Conservation (phyloP, 2,888 invertebrate genomes). For the Lottia scabra region DNA sequence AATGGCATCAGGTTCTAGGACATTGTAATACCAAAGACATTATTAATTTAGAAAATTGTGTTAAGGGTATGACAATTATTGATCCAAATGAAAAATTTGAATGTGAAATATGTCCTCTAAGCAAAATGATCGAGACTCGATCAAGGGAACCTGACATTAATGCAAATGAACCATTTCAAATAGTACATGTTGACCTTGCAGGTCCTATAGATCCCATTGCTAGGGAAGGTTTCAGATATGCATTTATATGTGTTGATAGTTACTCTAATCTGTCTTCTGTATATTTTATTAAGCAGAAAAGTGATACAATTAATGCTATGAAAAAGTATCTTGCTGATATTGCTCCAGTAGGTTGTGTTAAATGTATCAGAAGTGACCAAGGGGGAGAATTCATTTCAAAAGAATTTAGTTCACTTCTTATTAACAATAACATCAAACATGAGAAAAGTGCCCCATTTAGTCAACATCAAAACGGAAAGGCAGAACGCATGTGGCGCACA, state of each 20-base stretch:
- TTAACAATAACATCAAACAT: slow-evolving; percentile 18
- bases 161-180: slow-evolving; percentile 5
- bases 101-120: slow-evolving; percentile 19
- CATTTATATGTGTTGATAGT: slow-evolving; percentile 27
- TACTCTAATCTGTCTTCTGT: slow-evolving; percentile 25
- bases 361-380: slow-evolving; percentile 11
- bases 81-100: slow-evolving; percentile 8
- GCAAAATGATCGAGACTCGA: slow-evolving; percentile 2
- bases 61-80: slow-evolving; percentile 25
- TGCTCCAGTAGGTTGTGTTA: slow-evolving; percentile 16
- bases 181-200: slow-evolving; percentile 22
- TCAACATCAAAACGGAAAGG: slow-evolving; percentile 33
- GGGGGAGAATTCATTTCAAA: slow-evolving; percentile 14
- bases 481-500: slow-evolving; percentile 28
- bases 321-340: slow-evolving; percentile 24
- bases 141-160: neutral
- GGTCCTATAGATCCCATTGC: slow-evolving; percentile 21
- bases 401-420: slow-evolving; percentile 13
- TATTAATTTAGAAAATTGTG: too few species aligned
- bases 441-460: slow-evolving; percentile 24
- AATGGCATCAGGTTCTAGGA: slow-evolving; percentile 25
- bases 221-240: slow-evolving; percentile 28
- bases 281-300: slow-evolving; percentile 27
- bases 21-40: slow-evolving; percentile 30
- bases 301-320: slow-evolving; percentile 21